phyloP scores from a whole-genome alignment of 1,140 invertebrate genomes.

The Micrasema longulum region DNA sequence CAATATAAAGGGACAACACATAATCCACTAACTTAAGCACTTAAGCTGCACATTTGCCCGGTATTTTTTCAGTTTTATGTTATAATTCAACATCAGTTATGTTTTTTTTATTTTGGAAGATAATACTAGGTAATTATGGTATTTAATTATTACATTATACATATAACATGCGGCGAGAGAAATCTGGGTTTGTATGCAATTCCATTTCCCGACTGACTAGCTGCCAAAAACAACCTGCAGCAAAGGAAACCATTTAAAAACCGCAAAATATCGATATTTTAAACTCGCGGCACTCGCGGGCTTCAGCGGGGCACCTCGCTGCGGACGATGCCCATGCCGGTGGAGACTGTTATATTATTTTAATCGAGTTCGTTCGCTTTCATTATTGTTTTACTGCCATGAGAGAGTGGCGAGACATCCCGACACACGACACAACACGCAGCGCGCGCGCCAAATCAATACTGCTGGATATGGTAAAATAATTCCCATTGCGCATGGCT shows the following conservation, averaged over 20 bases:
- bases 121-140: no score
- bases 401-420: constrained; percentile 10
- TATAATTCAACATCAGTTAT: no score
- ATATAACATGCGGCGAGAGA: no score
- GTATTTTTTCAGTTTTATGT: no score
- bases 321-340: constrained; percentile 3
- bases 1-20: no score
- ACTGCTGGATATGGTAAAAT: constrained; percentile 45
- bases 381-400: neutral
- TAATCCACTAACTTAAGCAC: no score
- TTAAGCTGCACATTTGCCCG: no score
- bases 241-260: neutral
- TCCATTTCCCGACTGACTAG: constrained; percentile 2
- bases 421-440: constrained; percentile 38
- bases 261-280: neutral
- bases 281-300: neutral
- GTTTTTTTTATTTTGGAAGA: no score
- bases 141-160: constrained; percentile 4
- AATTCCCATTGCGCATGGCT: constrained; percentile 41
- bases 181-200: constrained; percentile 10
- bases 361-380: constrained; percentile 4
- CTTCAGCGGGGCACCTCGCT: neutral
- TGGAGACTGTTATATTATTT: constrained; percentile 2
- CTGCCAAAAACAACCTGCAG: constrained; percentile 20
- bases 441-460: constrained; percentile 45